Conservation (phyloP, 1,140 invertebrate species). For the Trypoxylus dichotomus region DNA sequence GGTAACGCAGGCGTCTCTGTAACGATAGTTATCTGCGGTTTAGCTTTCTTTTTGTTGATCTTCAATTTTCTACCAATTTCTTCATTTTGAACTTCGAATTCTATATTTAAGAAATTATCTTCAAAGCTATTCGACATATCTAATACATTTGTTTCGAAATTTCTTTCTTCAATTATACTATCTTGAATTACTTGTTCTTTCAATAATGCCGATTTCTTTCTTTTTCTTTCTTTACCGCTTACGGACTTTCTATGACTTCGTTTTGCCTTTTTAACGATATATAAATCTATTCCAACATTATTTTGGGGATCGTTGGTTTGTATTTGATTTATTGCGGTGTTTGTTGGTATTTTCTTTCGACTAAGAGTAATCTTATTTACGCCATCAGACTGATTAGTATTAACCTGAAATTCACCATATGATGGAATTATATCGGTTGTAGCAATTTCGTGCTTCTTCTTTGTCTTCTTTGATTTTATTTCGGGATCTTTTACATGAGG, state of each 20-base stretch:
- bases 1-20: not conserved
- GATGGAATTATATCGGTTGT: not conserved
- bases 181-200: not conserved
- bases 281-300: not conserved
- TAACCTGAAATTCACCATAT: slow-evolving; percentile 27
- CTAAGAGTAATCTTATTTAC: not conserved
- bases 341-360: not conserved
- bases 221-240: not conserved
- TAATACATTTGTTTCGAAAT: not conserved
- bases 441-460: not conserved
- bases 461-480: not conserved
- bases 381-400: not conserved
- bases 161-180: not conserved
- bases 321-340: not conserved
- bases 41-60: not conserved
- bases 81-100: slow-evolving; percentile 8
- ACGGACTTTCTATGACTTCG: not conserved
- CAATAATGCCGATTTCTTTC: not conserved
- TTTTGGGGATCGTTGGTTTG: not conserved
- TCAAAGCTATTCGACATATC: not conserved
- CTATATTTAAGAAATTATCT: not conserved
- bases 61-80: not conserved
- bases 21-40: not conserved
- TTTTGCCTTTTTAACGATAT: not conserved
- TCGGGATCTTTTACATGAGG: not conserved